phyloP scores from a whole-genome alignment of 2,113 vertebrate genomes.

The Catharus minimus region DNA sequence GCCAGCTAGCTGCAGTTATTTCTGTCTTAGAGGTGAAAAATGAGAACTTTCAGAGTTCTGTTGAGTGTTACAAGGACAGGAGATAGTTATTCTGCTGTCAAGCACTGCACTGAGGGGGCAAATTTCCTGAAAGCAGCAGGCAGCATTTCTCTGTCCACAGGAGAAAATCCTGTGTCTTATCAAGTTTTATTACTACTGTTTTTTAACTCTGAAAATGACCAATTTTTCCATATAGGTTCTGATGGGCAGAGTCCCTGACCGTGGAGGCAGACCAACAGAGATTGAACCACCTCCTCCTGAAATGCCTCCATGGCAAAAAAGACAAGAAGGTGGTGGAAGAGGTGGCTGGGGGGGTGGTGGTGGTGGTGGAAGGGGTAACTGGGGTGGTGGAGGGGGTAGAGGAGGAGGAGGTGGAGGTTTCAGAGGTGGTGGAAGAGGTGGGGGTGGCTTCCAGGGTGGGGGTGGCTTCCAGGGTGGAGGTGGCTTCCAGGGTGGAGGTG shows the following conservation, averaged over 20 bases:
- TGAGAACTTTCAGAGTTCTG: neutral
- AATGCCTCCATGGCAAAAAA: constrained; percentile 94
- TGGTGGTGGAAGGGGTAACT: constrained; percentile 62
- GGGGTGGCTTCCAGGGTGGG: neutral
- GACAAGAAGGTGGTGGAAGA: constrained; percentile 85
- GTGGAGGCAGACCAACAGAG: constrained; percentile 91
- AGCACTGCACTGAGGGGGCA: fast-evolving
- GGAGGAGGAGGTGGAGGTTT: constrained; percentile 39
- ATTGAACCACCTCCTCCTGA: constrained; percentile 90
- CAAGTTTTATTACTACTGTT: neutral
- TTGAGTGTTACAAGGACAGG: neutral
- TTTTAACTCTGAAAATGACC: neutral
- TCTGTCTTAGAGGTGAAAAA: neutral
- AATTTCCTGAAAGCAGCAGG: neutral
- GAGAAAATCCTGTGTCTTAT: neutral
- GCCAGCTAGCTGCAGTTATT: neutral
- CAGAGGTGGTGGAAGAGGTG: constrained; percentile 62
- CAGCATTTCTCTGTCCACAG: neutral
- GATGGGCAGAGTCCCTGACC: constrained; percentile 95
- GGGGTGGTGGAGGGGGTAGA: constrained; percentile 43
- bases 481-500: neutral
- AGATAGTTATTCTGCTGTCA: neutral
- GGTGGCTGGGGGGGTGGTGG: constrained; percentile 74
- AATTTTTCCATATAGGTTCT: constrained; percentile 77
- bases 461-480: neutral